phyloP scores from a whole-genome alignment of 2,113 vertebrate species.

The Aramus guarauna region DNA sequence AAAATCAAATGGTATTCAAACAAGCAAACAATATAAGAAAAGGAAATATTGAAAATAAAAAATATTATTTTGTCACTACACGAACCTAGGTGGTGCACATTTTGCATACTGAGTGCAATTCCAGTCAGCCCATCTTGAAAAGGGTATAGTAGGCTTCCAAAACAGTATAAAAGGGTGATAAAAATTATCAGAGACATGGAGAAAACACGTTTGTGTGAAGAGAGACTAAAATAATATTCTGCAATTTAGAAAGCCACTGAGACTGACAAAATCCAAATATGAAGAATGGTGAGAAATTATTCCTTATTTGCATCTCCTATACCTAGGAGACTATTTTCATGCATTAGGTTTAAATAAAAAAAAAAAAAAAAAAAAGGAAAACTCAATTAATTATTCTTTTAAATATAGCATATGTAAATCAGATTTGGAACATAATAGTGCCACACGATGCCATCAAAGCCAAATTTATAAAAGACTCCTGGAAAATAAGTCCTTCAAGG shows the following conservation, averaged over 20 bases:
- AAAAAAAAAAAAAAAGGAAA: not conserved
- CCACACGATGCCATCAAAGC: not conserved
- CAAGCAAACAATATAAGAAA: not conserved
- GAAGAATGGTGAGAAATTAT: not conserved
- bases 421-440: not conserved
- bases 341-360: not conserved
- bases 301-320: not conserved
- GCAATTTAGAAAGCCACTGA: not conserved
- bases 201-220: not conserved
- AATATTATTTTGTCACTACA: not conserved
- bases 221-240: not conserved
- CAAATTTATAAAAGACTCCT: not conserved
- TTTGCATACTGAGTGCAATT: not conserved
- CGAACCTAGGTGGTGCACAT: not conserved
- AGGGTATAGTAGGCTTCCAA: not conserved
- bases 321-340: not conserved
- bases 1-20: not conserved
- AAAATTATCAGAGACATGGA: not conserved
- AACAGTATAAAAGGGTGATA: not conserved
- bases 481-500: not conserved
- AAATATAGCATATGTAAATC: not conserved
- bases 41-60: not conserved
- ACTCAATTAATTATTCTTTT: not conserved
- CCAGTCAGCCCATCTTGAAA: not conserved
- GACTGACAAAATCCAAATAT: not conserved